Conservation (phyloP, 2,113 vertebrate genomes). For the Bothrops jararaca region DNA sequence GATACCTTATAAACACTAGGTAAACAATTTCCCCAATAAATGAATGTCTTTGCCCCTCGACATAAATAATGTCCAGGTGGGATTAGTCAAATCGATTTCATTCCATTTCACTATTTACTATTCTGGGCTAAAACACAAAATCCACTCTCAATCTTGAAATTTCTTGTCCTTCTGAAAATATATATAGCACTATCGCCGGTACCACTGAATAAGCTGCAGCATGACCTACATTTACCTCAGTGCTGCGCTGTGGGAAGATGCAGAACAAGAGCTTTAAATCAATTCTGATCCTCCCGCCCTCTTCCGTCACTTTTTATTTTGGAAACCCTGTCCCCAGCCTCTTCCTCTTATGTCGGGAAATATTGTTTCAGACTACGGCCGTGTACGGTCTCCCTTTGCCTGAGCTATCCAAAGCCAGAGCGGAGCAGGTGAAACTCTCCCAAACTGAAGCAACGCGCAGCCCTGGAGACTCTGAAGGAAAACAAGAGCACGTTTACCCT, state of each 20-base stretch:
- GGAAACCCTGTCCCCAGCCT: neutral
- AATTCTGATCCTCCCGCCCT: neutral
- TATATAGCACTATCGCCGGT: neutral
- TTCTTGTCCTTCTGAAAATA: neutral
- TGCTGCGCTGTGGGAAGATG: neutral
- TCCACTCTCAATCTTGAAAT: neutral
- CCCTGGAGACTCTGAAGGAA: slow-evolving; percentile 15
- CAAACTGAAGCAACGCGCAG: neutral
- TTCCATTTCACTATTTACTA: neutral
- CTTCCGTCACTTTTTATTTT: neutral
- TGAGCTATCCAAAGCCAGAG: neutral
- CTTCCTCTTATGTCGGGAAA: neutral
- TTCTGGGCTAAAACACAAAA: neutral
- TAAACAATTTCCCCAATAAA: neutral
- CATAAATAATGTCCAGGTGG: neutral
- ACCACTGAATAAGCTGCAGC: neutral
- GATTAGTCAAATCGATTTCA: too few species aligned
- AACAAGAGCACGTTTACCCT: slow-evolving; percentile 65
- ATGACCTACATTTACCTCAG: neutral
- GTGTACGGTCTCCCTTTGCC: neutral
- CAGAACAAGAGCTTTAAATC: neutral
- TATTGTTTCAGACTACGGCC: neutral
- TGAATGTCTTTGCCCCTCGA: neutral
- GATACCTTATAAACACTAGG: neutral
- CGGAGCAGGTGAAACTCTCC: neutral